A percentile compares a stretch with the other conserved stretches of the same genome.
phyloP scores from a whole-genome alignment of 2,797 vertebrate species.

The Gambelia wislizenii region DNA sequence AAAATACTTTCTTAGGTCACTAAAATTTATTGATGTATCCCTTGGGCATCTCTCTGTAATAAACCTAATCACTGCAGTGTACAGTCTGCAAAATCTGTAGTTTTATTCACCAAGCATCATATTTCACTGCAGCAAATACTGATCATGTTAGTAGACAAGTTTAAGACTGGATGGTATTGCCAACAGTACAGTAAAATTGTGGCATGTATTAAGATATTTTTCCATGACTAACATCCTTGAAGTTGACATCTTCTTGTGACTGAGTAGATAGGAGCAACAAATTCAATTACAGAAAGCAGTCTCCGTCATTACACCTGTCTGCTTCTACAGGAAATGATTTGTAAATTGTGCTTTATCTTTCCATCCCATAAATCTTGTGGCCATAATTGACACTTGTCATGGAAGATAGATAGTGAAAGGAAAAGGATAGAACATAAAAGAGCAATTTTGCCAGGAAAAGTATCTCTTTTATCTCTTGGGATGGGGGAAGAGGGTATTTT shows the following conservation, averaged over 20 bases:
- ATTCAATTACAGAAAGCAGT: slow-evolving; percentile 83
- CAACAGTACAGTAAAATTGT: slow-evolving; percentile 52
- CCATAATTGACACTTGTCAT: slow-evolving; percentile 86
- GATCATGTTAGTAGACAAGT: slow-evolving; percentile 28
- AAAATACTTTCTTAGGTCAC: slow-evolving; percentile 41
- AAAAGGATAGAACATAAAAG: slow-evolving; percentile 77
- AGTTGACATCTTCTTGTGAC: slow-evolving; percentile 77
- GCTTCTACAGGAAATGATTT: slow-evolving; percentile 81
- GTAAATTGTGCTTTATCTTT: slow-evolving; percentile 84
- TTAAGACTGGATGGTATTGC: slow-evolving; percentile 44
- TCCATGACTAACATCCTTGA: slow-evolving; percentile 73
- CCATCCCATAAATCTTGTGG: slow-evolving; percentile 76
- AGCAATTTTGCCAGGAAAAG: slow-evolving; percentile 71
- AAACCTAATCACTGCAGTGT: slow-evolving; percentile 13
- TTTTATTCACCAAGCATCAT: slow-evolving; percentile 10
- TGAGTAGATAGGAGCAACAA: slow-evolving; percentile 82
- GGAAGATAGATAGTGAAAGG: slow-evolving; percentile 79
- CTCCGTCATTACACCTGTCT: slow-evolving; percentile 83
- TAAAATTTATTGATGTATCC: slow-evolving; percentile 39
- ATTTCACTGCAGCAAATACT: slow-evolving; percentile 34
- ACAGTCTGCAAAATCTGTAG: neutral
- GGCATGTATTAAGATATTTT: slow-evolving; percentile 60
- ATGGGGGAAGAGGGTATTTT: slow-evolving; percentile 64
- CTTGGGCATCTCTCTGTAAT: slow-evolving; percentile 43
- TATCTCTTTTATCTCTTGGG: slow-evolving; percentile 57